Evolutionary conservation across 2,797 vertebrate genomes (phyloP).

Genomic region (Muraenolepis orangiensis): DNA sequence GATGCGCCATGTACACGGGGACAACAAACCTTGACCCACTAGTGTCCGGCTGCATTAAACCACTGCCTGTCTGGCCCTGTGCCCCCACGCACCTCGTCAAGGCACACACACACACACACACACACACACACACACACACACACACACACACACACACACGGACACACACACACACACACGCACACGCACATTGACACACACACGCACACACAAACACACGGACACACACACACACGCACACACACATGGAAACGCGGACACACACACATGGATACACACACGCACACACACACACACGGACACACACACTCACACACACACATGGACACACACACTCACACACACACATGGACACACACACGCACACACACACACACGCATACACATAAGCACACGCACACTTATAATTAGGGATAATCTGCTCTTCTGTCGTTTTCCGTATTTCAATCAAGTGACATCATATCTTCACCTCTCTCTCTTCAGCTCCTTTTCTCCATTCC

Average conservation of each 20-base stretch:
- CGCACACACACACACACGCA: constrained; percentile 1
- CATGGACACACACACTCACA: not conserved
- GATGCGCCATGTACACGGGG: constrained; percentile 31
- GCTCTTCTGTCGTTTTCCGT: no score
- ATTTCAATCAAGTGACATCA: constrained; percentile 16
- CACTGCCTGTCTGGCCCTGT: constrained; percentile 4
- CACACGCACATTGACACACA: constrained; percentile 9
- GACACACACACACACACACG: not conserved
- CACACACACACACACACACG: not conserved
- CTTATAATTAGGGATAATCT: no score
- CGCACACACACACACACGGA: constrained; percentile 1
- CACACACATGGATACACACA: no score
- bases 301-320: constrained; percentile 3
- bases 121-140: constrained; percentile 5
- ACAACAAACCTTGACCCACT: constrained; percentile 67
- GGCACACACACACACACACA: not conserved
- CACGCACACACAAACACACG: no score
- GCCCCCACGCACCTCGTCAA: not conserved
- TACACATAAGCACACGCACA: constrained; percentile 6
- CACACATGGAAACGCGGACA: constrained; percentile 5
- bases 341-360: not conserved
- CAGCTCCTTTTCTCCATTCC: no score
- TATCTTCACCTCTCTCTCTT: no score
- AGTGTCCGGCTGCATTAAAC: constrained; percentile 56
- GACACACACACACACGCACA: not conserved